Base-by-base conservation (phyloP, 2,113 vertebrate genomes). In the Austrofundulus limnaeus region DNA sequence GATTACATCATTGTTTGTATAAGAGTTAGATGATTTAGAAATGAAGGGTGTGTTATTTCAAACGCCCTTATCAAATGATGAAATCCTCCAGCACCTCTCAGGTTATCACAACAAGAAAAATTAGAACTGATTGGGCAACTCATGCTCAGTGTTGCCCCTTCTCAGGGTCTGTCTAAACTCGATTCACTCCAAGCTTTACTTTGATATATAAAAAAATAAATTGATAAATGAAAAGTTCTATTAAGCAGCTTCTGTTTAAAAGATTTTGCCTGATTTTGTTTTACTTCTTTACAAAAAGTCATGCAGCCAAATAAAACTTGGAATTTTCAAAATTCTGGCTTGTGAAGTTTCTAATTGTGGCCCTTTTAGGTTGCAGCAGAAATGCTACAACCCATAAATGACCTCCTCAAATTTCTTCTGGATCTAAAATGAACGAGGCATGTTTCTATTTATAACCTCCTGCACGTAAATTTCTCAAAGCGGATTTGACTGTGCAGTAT, bases 41-140 rank as follows among this genome's bases (percentile, higher is more conserved):
- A 48, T 31, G 24, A 6, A 43, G n/a, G 34, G 49, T 20, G 48
- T 34, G 45, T 50, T 45, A 42, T 66, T 45, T 71, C 37, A 57
- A 41, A 65, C 61, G 24, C 79, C 56, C 81, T 34, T n/a, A 10
- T 34, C 31, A 34, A 72, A 73, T 80, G 76, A 85, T 75, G 55
- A 60, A 69, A 74, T 78, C 81, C 79, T 76, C 83, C 64, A 86
- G 64, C 84, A 84, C 81, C 79, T 90, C 88, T 89, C 84, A 92
- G 88, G 81, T 78, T 90, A 83, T 81, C 86, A 72, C 68, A 80
- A 80, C 65, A 80, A 25, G 20, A 70, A 78, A 5, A 86, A 87
- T 81, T 20, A 78, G 82, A 86, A 19, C 12, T 24, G 52, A 58
- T 91, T 89, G 89, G 81, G 74, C 87, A 81, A 16, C 7, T 16